Conservation (phyloP, 2,888 invertebrate species). For the Mechanitis mazaeus region DNA sequence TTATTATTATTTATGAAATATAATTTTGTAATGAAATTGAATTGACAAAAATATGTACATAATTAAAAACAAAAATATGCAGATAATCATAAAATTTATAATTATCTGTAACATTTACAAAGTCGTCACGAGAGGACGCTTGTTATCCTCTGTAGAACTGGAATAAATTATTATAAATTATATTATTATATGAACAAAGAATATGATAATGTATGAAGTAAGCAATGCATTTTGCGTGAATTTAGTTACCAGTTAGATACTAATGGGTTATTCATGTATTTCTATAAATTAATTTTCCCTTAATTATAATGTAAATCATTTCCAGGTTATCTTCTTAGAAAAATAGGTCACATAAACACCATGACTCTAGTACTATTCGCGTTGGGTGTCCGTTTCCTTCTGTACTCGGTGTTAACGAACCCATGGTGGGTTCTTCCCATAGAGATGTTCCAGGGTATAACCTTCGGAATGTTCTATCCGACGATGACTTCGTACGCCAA, state of each 20-base stretch:
- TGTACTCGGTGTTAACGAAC: constrained; percentile 87
- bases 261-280: not conserved
- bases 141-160: too few species aligned
- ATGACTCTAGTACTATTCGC: constrained; percentile 89
- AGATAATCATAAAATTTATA: too few species aligned
- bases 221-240: too few species aligned
- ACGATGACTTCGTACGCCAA: constrained; percentile 93
- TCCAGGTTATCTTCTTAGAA: constrained; percentile 82
- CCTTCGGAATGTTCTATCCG: constrained; percentile 91
- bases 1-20: too few species aligned
- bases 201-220: too few species aligned
- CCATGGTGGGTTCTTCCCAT: constrained; percentile 91
- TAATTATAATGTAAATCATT: constrained; percentile 18
- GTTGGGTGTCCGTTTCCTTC: constrained; percentile 86
- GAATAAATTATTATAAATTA: too few species aligned
- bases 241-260: too few species aligned
- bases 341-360: constrained; percentile 87
- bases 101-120: too few species aligned
- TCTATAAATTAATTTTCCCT: not conserved
- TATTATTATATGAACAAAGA: too few species aligned
- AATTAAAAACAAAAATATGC: too few species aligned
- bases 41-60: too few species aligned
- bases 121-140: too few species aligned
- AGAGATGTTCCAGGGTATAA: constrained; percentile 91
- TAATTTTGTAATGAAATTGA: not conserved